Conservation (phyloP, 2,113 vertebrate genomes). For the Eudyptes chrysolophus region DNA sequence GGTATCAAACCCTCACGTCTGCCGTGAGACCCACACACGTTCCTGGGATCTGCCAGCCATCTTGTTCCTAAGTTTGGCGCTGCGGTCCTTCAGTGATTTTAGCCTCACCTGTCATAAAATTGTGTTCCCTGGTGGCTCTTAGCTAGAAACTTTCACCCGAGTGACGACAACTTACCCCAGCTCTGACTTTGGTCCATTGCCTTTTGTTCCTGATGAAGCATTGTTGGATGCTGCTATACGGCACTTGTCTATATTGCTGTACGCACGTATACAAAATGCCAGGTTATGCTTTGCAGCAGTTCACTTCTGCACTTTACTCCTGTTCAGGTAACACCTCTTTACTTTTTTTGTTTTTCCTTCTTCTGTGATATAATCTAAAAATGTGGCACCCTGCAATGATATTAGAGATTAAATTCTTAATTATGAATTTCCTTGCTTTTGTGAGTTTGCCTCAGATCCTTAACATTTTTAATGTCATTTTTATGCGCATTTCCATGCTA, state of each 20-base stretch:
- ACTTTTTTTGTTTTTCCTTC: background rate
- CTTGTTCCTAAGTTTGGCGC: background rate
- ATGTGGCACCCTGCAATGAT: slow-evolving; percentile 13
- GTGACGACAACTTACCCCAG: background rate
- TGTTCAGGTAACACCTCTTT: background rate
- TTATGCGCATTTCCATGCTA: slow-evolving; percentile 79
- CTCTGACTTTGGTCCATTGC: background rate
- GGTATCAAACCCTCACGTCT: background rate
- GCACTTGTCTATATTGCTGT: background rate
- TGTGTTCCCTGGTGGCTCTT: background rate
- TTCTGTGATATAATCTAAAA: slow-evolving; percentile 8
- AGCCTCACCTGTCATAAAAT: background rate
- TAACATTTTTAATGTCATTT: slow-evolving; percentile 75
- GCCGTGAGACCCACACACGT: accelerated
- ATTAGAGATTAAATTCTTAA: slow-evolving; percentile 66
- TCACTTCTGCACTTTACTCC: background rate
- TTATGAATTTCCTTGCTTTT: slow-evolving; percentile 69
- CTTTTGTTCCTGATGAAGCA: background rate
- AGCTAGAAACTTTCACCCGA: background rate
- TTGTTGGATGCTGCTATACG: background rate
- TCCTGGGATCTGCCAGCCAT: background rate
- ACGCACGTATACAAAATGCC: accelerated
- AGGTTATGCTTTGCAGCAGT: background rate
- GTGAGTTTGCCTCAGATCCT: slow-evolving; percentile 68
- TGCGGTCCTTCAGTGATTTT: accelerated